Percentiles rank a stretch among this genome's conserved stretches.
Evolutionary conservation across 2,797 vertebrate genomes (phyloP).

Genomic region (Sternarchorhynchus goeldii): DNA sequence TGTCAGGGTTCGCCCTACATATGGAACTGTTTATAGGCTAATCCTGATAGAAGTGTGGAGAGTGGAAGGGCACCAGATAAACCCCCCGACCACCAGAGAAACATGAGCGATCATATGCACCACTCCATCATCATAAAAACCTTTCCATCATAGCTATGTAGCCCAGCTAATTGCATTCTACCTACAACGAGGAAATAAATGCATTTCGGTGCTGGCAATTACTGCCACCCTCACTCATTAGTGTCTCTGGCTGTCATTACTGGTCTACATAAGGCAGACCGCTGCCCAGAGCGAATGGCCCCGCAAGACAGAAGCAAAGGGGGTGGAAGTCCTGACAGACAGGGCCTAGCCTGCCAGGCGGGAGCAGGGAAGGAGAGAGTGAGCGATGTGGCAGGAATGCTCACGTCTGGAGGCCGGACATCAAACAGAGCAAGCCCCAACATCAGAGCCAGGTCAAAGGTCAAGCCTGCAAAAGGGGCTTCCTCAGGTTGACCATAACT

Average conservation of each 20-base stretch:
- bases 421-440: constrained; percentile 51
- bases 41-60: constrained; percentile 63
- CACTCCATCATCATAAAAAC: constrained; percentile 51
- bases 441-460: constrained; percentile 56
- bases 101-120: constrained; percentile 47
- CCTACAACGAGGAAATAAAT: constrained; percentile 35
- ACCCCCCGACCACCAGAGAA: constrained; percentile 46
- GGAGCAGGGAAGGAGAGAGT: constrained; percentile 35
- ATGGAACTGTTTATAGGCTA: constrained; percentile 77
- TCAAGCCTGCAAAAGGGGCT: constrained; percentile 47
- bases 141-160: constrained; percentile 38
- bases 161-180: constrained; percentile 53
- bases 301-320: constrained; percentile 18
- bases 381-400: constrained; percentile 38
- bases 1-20: constrained; percentile 70
- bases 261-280: constrained; percentile 25
- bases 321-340: constrained; percentile 18
- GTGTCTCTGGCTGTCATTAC: constrained; percentile 23
- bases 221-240: constrained; percentile 42
- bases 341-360: constrained; percentile 34
- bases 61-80: constrained; percentile 60
- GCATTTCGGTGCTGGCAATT: constrained; percentile 34
- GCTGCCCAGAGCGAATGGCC: constrained; percentile 27
- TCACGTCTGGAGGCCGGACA: constrained; percentile 35
- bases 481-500: constrained; percentile 52